A percentile compares a stretch with the other conserved stretches of the same genome.
Conservation (phyloP, 2,797 vertebrate species). For the Ibycter americanus region DNA sequence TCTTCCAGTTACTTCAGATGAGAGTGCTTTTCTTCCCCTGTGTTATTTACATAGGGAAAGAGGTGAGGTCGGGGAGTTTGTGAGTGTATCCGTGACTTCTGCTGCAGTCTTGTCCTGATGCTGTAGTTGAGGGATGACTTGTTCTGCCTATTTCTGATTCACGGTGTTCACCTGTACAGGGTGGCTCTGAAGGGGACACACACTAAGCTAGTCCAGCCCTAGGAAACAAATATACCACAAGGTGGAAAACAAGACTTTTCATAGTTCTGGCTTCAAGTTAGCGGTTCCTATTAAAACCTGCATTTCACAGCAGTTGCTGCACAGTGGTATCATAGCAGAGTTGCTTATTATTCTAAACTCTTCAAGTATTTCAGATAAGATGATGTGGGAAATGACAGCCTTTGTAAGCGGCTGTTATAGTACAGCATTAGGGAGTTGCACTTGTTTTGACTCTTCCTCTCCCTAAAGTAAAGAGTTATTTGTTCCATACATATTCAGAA, state of each 20-base stretch:
- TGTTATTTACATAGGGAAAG: background rate
- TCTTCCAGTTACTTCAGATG: background rate
- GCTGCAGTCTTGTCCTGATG: background rate
- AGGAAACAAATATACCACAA: background rate
- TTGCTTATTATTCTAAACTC: background rate
- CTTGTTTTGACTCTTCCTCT: background rate
- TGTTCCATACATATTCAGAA: background rate
- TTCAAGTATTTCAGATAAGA: background rate
- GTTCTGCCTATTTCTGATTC: background rate
- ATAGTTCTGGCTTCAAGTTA: background rate
- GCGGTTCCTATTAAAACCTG: background rate
- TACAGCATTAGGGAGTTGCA: background rate
- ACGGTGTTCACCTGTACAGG: background rate
- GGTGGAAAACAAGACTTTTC: background rate
- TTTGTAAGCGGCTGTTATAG: background rate
- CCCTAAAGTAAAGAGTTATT: background rate
- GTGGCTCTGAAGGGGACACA: too few relatives aligned
- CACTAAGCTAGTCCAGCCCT: background rate
- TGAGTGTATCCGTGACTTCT: background rate
- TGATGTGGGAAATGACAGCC: background rate
- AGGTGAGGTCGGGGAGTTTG: background rate
- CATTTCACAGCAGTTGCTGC: background rate
- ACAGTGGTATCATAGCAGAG: background rate
- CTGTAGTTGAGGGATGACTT: background rate
- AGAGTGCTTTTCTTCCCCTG: background rate